Percentiles rank a stretch among this genome's conserved stretches.
Conservation (phyloP, 2,797 vertebrate species). For the Poeciliopsis paucimaculata region DNA sequence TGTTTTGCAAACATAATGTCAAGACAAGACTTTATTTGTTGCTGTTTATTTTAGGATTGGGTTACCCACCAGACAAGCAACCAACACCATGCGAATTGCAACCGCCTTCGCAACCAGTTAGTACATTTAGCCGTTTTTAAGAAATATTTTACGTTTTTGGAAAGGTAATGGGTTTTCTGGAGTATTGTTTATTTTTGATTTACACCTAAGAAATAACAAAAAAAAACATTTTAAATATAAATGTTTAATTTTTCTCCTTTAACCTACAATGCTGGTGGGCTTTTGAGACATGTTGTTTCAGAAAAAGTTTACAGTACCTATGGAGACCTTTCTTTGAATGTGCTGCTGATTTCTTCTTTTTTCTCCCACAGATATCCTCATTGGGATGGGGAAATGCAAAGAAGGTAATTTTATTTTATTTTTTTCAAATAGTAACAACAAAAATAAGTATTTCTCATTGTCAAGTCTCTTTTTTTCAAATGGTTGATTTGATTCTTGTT, state of each 20-base stretch:
- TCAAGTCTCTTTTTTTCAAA: not conserved
- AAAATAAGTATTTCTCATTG: not conserved
- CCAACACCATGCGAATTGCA: conserved; percentile 89
- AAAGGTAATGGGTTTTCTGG: not conserved
- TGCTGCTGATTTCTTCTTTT: not conserved
- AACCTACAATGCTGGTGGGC: not conserved
- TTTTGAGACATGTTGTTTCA: not conserved
- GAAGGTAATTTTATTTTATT: conserved; percentile 79
- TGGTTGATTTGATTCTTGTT: not conserved
- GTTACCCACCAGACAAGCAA: conserved; percentile 89
- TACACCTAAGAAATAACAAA: not conserved
- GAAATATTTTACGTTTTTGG: not conserved
- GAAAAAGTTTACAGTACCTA: not conserved
- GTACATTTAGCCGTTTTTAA: conserved; percentile 38
- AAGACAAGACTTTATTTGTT: conserved; percentile 27
- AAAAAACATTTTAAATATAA: not conserved
- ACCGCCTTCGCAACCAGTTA: conserved; percentile 86
- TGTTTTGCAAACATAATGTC: not conserved
- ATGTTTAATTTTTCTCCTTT: not conserved
- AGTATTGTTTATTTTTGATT: not conserved
- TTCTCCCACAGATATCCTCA: conserved; percentile 84
- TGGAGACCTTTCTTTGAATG: not conserved
- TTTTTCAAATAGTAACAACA: not conserved
- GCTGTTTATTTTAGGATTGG: conserved; percentile 86
- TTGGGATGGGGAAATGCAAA: conserved; percentile 87